Evolutionary conservation across 2,888 invertebrate species (phyloP).

Genomic region (Macroteleia sp.): DNA sequence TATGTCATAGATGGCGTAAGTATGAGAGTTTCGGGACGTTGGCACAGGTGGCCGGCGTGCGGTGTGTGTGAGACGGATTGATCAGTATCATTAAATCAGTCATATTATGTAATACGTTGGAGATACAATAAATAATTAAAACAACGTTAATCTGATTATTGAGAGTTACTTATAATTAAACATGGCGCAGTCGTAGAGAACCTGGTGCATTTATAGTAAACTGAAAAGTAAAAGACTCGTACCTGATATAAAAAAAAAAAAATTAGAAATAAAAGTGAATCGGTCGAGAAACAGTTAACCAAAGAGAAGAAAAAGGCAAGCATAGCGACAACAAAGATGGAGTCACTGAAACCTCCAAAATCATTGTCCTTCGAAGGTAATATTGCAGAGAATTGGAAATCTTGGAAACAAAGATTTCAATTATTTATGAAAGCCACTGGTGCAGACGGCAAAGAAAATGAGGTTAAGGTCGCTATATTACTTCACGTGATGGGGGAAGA

Average conservation of each 20-base stretch:
- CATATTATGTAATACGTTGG: no score
- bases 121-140: no score
- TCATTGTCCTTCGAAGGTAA: constrained; percentile 58
- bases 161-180: no score
- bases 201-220: no score
- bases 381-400: background rate
- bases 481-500: constrained; percentile 67
- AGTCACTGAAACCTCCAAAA: constrained; percentile 21
- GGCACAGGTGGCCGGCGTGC: no score
- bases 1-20: no score
- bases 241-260: background rate
- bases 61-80: no score
- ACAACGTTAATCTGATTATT: no score
- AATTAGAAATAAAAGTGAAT: background rate
- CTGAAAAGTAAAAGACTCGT: no score
- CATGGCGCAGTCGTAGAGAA: background rate
- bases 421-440: background rate
- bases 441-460: background rate
- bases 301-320: no score
- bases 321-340: background rate
- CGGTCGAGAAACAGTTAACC: background rate
- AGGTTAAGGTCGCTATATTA: constrained; percentile 63
- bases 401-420: background rate
- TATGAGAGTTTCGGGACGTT: no score
- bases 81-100: no score